Conservation (phyloP, 1,140 invertebrate species). For the Drosophila pachea region DNA sequence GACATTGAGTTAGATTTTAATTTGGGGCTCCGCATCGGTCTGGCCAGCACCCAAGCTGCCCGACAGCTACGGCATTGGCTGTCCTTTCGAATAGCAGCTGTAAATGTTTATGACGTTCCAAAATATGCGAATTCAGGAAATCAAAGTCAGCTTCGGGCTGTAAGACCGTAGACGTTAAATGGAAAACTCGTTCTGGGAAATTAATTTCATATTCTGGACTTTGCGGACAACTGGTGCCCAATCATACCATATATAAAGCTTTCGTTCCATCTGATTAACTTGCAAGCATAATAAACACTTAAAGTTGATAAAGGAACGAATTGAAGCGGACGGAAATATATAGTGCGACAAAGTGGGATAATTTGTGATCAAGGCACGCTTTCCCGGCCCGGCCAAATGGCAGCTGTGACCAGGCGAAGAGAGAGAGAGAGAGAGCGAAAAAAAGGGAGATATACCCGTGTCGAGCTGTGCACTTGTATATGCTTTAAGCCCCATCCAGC, state of each 20-base stretch:
- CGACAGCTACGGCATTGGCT: neutral
- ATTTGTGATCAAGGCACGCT: constrained; percentile 7
- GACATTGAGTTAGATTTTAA: constrained; percentile 3
- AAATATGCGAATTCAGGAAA: neutral
- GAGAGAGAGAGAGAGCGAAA: neutral
- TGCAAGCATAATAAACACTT: neutral
- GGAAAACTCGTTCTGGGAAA: no score
- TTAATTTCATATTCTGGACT: no score
- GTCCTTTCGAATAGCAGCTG: neutral
- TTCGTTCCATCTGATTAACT: no score
- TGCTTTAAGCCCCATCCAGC: constrained; percentile 11
- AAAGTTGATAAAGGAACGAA: neutral
- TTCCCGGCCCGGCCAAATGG: neutral
- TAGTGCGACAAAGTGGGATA: constrained; percentile 8
- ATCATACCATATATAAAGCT: no score
- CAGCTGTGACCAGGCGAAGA: neutral
- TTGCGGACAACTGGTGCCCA: no score
- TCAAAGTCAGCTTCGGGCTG: neutral
- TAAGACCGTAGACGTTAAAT: neutral
- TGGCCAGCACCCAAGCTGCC: neutral
- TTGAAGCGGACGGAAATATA: constrained; percentile 2
- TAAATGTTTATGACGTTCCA: neutral
- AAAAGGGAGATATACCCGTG: neutral
- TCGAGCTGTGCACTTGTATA: neutral
- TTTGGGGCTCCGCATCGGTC: neutral